Conservation (phyloP, 2,113 vertebrate species). For the Tupaia tana region DNA sequence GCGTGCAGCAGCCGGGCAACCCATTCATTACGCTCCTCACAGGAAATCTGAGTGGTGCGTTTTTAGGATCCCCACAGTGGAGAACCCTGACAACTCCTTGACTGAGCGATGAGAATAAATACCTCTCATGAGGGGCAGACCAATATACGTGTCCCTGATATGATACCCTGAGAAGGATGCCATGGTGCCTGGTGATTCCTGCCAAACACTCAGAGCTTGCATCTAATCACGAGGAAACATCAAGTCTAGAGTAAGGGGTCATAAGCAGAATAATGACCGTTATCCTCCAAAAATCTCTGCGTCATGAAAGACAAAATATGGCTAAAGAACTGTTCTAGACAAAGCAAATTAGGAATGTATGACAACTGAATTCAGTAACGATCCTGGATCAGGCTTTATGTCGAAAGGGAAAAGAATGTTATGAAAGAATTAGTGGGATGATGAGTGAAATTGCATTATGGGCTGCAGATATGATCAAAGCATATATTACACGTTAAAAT, state of each 20-base stretch:
- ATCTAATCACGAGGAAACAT: background rate
- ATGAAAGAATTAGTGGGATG: background rate
- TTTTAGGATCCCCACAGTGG: background rate
- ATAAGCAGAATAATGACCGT: background rate
- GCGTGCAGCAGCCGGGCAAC: background rate
- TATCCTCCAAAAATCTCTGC: slow-evolving; percentile 2
- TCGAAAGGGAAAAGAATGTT: background rate
- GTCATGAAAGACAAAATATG: background rate
- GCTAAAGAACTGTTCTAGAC: background rate
- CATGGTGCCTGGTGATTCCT: background rate
- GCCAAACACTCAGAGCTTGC: background rate
- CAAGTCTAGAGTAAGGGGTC: background rate
- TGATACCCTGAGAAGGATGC: background rate
- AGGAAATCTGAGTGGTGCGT: background rate
- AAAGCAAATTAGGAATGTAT: background rate
- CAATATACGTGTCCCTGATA: background rate
- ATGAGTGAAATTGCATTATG: background rate
- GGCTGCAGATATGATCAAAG: background rate
- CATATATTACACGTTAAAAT: background rate
- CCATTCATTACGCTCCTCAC: background rate
- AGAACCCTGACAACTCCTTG: background rate
- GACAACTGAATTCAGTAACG: background rate
- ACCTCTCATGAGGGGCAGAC: background rate
- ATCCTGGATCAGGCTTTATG: background rate
- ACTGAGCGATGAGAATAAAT: background rate